Evolutionary conservation across 2,888 invertebrate genomes (phyloP), one percentile per base, ranked within the genome.

Genomic region (Lasioglossum leucozonium): DNA sequence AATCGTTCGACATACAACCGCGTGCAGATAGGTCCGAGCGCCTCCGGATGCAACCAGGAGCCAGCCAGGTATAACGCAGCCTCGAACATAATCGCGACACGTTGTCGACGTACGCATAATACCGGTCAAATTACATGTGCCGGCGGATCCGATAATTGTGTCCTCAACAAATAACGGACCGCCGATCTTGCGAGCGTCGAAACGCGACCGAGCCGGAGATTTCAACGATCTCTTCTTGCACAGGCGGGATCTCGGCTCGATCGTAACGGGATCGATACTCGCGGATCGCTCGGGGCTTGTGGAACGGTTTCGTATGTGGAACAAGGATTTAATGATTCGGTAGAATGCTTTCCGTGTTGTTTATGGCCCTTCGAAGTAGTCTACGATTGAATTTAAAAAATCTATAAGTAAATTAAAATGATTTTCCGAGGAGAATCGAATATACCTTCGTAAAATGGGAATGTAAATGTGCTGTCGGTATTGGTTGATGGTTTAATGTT

Each of bases 71-170:
- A 80, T 44, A 65, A 51, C 74, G 84, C 26, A 42, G 73, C 73
- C 47, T 26, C 75, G 82, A 87, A 93, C 92, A 93, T 93, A 93
- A 93, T 93, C 92, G 91, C 87, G 88, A 93, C 93, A 93, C 91
- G 90, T 93, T 92, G 93, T 93, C 91, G 89, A 88, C 87, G 88
- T 76, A 85, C 85, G 88, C 88, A 89, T 90, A 90, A 87, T 91
- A 90, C 89, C 81, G 81, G 77, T 89, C 90, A 90, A 91, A 92
- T 92, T 92, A 93, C 93, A 91, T 88, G 89, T 92, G 88, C 91
- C 87, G 87, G 75, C 84, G 83, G 88, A 91, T 86, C 90, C 88
- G 92, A 92, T 93, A 91, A 93, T 93, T 88, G 91, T 90, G 88
- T 90, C 89, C 88, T 91, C 88, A 90, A 91, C 93, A 93, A 92